Base-by-base conservation (phyloP, 30 jellyfish, hydroid and myxozoan species). In the Mastigias papua region DNA sequence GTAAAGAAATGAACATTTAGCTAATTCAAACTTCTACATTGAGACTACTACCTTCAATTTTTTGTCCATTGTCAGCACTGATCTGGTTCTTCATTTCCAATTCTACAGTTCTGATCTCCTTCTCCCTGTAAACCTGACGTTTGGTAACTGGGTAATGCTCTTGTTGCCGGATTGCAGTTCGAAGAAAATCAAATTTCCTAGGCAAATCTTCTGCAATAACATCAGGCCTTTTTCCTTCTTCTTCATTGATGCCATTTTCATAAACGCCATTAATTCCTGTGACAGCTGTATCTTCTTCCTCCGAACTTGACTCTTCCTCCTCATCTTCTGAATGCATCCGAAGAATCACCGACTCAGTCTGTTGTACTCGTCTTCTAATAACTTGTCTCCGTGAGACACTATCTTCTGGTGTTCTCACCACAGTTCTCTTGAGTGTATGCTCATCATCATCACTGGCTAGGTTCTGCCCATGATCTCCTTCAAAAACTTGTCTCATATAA, bases 121-220 rank as follows among this genome's bases (percentile, higher is more conserved):
- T 58, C 61, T 48, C 33, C 25, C 88, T 10, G 88, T 54, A 78
- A 25, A 78, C 88, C 50, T 78, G 78, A 17, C 88, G 74, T 50
- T 68, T 78, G 17, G 88, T 78, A 21, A 78, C 78, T n/a, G 74
- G 78, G 37, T 8, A 58, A 16, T 51, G 25, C 69, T 78, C 88
- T 29, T 58, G 78, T 58, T 78, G 88, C 25, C 88, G 74, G 11
- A 78, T 28, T 11, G 83, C 86, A 20, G 86, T 83, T 13, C 93
- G 79, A 29, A 69, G 75, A 31, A 57, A 69, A 57, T 64, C 83
- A 23, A 83, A 68, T 70, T 83, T 83, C 21, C 93, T 64, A 1
- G 74, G 80, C 65, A 57, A 22, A 31, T 46, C 78, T 8, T 57
- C 86, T 46, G 23, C 42, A n/a, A 71, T 57, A 2, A 34, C 1